A percentile compares a stretch with the other conserved stretches of the same genome.
phyloP scores from a whole-genome alignment of 2,888 invertebrate genomes.

The Germaria angustata region DNA sequence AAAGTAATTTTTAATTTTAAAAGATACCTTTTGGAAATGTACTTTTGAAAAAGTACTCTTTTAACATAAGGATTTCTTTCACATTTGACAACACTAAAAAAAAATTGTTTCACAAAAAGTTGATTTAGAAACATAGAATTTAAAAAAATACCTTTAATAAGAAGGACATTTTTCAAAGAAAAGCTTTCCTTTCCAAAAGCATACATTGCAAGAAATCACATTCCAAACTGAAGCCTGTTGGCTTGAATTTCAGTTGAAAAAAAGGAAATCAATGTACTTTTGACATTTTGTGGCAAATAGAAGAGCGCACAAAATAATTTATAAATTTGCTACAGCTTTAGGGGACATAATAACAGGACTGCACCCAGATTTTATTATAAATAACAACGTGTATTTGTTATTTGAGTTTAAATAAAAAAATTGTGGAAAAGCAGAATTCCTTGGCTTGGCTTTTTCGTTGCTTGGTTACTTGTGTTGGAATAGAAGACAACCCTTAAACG shows the following conservation, averaged over 20 bases:
- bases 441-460: neutral
- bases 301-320: neutral
- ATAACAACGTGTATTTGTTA: neutral
- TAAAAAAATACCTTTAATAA: no score
- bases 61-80: no score
- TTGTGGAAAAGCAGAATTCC: neutral
- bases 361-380: neutral
- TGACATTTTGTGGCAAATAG: neutral
- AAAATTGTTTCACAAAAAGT: no score
- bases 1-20: no score
- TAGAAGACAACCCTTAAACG: neutral
- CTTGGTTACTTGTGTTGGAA: neutral
- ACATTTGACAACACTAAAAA: no score
- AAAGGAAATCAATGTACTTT: neutral
- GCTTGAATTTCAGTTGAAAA: neutral
- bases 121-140: no score
- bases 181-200: no score
- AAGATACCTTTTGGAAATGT: no score
- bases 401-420: neutral
- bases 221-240: no score
- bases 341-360: neutral
- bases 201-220: no score
- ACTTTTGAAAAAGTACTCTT: neutral
- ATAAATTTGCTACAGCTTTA: neutral
- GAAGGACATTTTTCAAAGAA: no score